These are phyloP conservation scores for Saccopteryx leptura DNA, from an alignment of 2,113 vertebrate genomes.

Conservation along the genomic window DNA sequence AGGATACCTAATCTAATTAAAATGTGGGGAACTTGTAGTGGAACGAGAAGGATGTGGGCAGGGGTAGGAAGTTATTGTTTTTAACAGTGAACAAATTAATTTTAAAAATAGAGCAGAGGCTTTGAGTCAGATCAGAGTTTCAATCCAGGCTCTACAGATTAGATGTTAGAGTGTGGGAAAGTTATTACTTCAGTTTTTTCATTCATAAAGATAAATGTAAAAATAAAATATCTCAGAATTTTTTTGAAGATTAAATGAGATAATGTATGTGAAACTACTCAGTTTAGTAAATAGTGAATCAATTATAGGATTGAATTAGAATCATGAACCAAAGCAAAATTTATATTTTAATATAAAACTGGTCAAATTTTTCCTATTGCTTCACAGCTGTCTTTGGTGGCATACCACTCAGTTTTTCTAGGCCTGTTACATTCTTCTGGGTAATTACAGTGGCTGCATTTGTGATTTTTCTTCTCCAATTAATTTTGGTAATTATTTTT, in stretches of 20 bases:
- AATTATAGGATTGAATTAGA: neutral
- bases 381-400: neutral
- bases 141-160: neutral
- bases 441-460: neutral
- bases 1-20: neutral
- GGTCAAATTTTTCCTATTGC: neutral
- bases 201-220: conserved; percentile 59
- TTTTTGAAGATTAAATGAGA: conserved; percentile 37
- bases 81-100: conserved; percentile 5
- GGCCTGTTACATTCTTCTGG: neutral
- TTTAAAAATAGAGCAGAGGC: neutral
- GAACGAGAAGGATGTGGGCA: neutral
- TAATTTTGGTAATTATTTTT: conserved; percentile 1
- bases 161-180: neutral
- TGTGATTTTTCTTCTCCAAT: neutral
- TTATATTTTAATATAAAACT: conserved; percentile 32
- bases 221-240: neutral
- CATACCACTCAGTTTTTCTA: neutral
- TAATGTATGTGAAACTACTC: neutral
- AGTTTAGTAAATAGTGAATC: neutral
- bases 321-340: neutral
- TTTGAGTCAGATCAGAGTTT: conserved; percentile 44
- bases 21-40: neutral
- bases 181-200: conserved; percentile 6
- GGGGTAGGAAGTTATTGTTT: neutral